phyloP scores from a whole-genome alignment of 2,113 vertebrate species.

The Nannobrachium achirus region DNA sequence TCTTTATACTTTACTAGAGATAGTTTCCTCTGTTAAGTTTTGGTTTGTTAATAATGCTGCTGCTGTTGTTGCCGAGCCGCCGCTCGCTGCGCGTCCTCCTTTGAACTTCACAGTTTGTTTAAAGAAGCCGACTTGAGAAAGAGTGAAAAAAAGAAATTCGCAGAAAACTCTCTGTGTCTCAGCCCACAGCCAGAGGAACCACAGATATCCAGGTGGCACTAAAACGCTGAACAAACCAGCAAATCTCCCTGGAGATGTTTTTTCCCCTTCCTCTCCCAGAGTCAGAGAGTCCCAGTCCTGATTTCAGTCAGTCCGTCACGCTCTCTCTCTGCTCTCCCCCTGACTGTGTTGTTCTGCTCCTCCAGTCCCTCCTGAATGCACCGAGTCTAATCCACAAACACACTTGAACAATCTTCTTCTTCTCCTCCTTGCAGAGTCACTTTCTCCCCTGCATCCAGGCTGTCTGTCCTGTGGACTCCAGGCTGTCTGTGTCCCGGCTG shows the following conservation, averaged over 20 bases:
- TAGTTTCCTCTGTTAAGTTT: too few species aligned
- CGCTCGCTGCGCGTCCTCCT: not conserved
- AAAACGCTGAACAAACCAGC: not conserved
- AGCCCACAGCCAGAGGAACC: not conserved
- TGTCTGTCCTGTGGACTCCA: too few species aligned
- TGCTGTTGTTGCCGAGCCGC: too few species aligned
- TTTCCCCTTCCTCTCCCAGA: too few species aligned
- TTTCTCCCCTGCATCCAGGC: constrained; percentile 25
- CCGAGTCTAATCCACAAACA: not conserved
- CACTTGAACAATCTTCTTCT: constrained; percentile 19
- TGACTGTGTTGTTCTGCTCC: too few species aligned
- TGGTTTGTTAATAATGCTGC: too few species aligned
- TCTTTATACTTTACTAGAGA: too few species aligned
- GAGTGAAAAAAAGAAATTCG: constrained; percentile 9
- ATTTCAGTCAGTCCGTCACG: constrained; percentile 17
- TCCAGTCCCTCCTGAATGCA: not conserved
- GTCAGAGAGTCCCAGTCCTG: constrained; percentile 12
- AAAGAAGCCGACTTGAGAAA: not conserved
- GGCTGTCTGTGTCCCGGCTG: too few species aligned
- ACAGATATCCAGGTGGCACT: constrained; percentile 39
- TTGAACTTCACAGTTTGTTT: constrained; percentile 5
- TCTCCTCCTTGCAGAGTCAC: constrained; percentile 3
- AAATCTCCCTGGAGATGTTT: constrained; percentile 24
- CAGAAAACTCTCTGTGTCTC: constrained; percentile 10
- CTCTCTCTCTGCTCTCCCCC: too few species aligned